Percentiles rank a stretch among this genome's conserved stretches.
Conservation (phyloP, 35 echinoderm and acorn worm species). For the Apostichopus californicus region DNA sequence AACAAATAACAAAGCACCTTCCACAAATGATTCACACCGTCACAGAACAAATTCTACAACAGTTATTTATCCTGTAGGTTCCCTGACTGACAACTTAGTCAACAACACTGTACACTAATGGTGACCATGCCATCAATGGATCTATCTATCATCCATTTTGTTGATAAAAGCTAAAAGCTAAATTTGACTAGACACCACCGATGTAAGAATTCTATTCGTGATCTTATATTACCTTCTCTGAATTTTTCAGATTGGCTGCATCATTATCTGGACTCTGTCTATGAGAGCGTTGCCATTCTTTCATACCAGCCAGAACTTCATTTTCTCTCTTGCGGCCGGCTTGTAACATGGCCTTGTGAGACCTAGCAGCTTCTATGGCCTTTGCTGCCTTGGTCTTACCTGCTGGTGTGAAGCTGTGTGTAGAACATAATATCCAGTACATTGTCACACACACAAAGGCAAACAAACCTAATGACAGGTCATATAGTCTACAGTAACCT, state of each 20-base stretch:
- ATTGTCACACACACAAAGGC: neutral
- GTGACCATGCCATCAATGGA: too few relatives aligned
- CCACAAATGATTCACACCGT: too few relatives aligned
- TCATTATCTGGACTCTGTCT: neutral
- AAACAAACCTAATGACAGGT: too few relatives aligned
- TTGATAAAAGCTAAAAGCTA: too few relatives aligned
- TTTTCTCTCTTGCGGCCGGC: constrained; percentile 71
- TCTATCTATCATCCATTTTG: too few relatives aligned
- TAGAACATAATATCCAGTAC: neutral
- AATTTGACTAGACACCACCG: too few relatives aligned
- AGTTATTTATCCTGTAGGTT: too few relatives aligned
- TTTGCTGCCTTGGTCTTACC: constrained; percentile 84
- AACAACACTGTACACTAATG: too few relatives aligned
- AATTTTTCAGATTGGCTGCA: constrained; percentile 4
- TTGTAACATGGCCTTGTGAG: constrained; percentile 81
- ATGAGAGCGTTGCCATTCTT: constrained; percentile 58
- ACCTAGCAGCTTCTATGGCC: constrained; percentile 84
- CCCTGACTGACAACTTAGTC: too few relatives aligned
- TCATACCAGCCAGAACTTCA: constrained; percentile 65
- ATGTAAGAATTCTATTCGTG: neutral
- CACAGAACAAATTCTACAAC: too few relatives aligned
- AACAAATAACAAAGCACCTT: too few relatives aligned
- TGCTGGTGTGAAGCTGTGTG: constrained; percentile 70
- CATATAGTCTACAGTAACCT: too few relatives aligned
- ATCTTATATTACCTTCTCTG: constrained; percentile 26